Conservation (phyloP, 2,113 vertebrate genomes). For the Corydoras maculifer region DNA sequence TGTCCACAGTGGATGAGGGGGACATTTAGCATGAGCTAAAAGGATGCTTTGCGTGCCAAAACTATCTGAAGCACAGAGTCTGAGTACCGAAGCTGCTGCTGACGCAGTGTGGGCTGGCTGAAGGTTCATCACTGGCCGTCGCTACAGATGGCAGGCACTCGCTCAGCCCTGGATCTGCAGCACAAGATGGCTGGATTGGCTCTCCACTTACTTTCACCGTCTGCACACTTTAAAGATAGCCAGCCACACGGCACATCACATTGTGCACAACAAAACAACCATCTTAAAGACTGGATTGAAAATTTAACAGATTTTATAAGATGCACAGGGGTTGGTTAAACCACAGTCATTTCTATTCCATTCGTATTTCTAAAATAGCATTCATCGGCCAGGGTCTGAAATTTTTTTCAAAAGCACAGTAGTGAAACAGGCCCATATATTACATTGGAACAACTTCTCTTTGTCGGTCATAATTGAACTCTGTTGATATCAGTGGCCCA, state of each 20-base stretch:
- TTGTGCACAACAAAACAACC: constrained; percentile 27
- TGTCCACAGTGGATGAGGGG: constrained; percentile 35
- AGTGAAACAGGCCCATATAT: not conserved
- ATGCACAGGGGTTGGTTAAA: not conserved
- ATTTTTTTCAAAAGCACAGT: not conserved
- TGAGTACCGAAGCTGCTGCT: constrained; percentile 41
- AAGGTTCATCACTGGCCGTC: constrained; percentile 48
- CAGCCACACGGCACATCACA: constrained; percentile 36
- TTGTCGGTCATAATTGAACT: constrained; percentile 36
- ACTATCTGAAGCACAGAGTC: constrained; percentile 15
- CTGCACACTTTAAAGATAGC: constrained; percentile 56
- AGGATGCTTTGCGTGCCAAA: constrained; percentile 18
- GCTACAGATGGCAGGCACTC: constrained; percentile 64
- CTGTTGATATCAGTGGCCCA: constrained; percentile 37
- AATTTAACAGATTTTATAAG: constrained; percentile 17
- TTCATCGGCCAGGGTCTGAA: not conserved
- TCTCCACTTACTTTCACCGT: constrained; percentile 57
- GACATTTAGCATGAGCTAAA: constrained; percentile 36
- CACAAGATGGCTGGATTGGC: constrained; percentile 64
- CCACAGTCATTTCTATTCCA: not conserved
- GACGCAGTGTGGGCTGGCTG: constrained; percentile 54
- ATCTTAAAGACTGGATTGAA: constrained; percentile 28
- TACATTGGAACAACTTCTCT: constrained; percentile 11
- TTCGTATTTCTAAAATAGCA: not conserved
- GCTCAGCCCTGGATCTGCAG: constrained; percentile 60